phyloP scores from a whole-genome alignment of 35 echinoderm and acorn worm genomes.

The Anneissia japonica region DNA sequence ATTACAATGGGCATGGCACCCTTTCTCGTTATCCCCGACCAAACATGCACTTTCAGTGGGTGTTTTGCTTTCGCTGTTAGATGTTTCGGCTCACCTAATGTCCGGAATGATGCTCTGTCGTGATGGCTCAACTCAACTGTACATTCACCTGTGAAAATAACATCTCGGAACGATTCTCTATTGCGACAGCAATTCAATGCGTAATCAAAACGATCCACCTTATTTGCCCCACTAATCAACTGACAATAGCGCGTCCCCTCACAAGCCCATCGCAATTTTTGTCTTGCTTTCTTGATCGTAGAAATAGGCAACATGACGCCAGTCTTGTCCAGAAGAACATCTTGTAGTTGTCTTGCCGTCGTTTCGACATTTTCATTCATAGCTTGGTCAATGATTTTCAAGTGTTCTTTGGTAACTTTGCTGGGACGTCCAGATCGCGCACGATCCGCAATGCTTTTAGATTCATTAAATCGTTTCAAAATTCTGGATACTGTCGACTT shows the following conservation, averaged over 20 bases:
- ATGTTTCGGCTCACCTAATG: background rate
- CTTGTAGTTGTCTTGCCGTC: background rate
- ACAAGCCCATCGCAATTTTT: conserved; percentile 18
- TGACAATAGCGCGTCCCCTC: conserved; percentile 21
- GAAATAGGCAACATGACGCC: background rate
- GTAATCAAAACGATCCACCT: background rate
- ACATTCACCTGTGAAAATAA: conserved; percentile 48
- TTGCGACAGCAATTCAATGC: background rate
- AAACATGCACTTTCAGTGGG: conserved; percentile 34
- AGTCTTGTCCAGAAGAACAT: background rate
- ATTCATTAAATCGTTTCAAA: too few species aligned
- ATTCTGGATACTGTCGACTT: too few species aligned
- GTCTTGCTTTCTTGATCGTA: background rate
- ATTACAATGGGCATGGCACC: conserved; percentile 23
- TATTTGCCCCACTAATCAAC: conserved; percentile 15
- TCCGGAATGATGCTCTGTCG: background rate
- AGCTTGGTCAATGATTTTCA: background rate
- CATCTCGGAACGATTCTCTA: conserved; percentile 24
- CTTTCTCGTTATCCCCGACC: conserved; percentile 33
- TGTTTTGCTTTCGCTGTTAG: conserved; percentile 4
- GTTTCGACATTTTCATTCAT: too few species aligned
- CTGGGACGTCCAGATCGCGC: too few species aligned
- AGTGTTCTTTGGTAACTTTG: too few species aligned
- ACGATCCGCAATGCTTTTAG: too few species aligned
- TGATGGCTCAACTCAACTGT: conserved; percentile 20